phyloP scores from a whole-genome alignment of 2,888 invertebrate genomes.

The Chymomyza amoena region DNA sequence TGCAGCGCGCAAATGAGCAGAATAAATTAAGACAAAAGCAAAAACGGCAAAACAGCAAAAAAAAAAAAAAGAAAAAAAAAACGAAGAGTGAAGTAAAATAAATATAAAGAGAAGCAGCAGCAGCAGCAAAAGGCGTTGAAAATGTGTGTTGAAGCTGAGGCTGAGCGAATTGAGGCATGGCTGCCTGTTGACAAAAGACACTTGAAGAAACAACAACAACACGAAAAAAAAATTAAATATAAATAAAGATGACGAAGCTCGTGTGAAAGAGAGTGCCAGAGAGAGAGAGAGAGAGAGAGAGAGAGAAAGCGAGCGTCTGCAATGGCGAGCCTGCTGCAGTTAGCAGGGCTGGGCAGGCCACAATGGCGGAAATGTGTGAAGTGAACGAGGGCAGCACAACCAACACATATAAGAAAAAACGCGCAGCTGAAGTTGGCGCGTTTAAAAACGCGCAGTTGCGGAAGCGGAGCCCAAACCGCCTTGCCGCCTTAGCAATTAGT shows the following conservation, averaged over 20 bases:
- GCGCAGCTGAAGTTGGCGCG: constrained; percentile 23
- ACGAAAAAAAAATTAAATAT: constrained; percentile 43
- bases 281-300: constrained; percentile 7
- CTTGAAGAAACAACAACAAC: constrained; percentile 27
- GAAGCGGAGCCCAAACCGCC: not conserved
- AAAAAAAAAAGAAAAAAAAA: not conserved
- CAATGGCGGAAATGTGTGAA: constrained; percentile 74
- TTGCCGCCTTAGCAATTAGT: constrained; percentile 25
- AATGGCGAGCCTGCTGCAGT: constrained; percentile 31
- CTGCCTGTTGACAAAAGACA: constrained; percentile 66
- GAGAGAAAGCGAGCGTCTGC: constrained; percentile 1
- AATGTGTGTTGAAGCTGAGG: constrained; percentile 20
- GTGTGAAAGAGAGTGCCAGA: constrained; percentile 1
- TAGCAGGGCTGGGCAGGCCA: constrained; percentile 50
- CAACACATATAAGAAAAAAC: constrained; percentile 3
- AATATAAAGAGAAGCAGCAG: constrained; percentile 3
- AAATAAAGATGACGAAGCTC: constrained; percentile 72
- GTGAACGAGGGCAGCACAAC: constrained; percentile 66
- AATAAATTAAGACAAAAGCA: constrained; percentile 55
- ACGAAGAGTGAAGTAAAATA: not conserved
- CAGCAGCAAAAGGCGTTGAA: constrained; percentile 22
- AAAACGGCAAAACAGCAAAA: not conserved
- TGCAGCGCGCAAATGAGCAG: constrained; percentile 56
- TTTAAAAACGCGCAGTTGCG: constrained; percentile 42
- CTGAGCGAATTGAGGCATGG: constrained; percentile 21